Evolutionary conservation across 2,797 vertebrate genomes (phyloP).

Genomic region (Lophotriccus pileatus): DNA sequence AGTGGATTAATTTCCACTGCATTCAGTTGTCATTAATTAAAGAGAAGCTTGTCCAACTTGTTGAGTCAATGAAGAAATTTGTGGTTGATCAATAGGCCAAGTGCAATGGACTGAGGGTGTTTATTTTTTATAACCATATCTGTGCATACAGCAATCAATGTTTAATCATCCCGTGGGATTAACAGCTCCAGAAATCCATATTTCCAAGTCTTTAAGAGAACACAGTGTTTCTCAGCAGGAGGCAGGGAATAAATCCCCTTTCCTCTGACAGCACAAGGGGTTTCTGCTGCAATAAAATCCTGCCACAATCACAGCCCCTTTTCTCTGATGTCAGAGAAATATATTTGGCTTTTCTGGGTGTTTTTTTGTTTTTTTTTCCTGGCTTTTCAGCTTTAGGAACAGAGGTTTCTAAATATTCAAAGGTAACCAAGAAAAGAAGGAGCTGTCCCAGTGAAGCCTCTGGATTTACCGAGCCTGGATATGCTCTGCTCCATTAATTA

Average conservation of each 20-base stretch:
- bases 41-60: neutral
- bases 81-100: neutral
- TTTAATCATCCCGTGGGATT: neutral
- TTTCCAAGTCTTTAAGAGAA: neutral
- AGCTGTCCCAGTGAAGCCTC: neutral
- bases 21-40: neutral
- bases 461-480: accelerated
- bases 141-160: neutral
- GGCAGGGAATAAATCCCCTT: neutral
- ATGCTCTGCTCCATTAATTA: neutral
- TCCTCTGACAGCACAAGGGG: neutral
- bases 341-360: neutral
- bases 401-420: neutral
- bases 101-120: neutral
- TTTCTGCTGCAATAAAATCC: neutral
- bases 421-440: neutral
- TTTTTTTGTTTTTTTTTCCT: too few species aligned
- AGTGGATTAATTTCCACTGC: neutral
- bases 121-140: neutral
- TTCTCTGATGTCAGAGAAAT: neutral
- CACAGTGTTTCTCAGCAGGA: neutral
- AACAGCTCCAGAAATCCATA: neutral
- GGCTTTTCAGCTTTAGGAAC: neutral
- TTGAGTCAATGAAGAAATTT: neutral
- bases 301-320: neutral